Percentiles rank a stretch among this genome's conserved stretches.
These are phyloP conservation scores for Zaprionus camerounensis DNA, from an alignment of 1,140 invertebrate genomes.

Conservation along the genomic window DNA sequence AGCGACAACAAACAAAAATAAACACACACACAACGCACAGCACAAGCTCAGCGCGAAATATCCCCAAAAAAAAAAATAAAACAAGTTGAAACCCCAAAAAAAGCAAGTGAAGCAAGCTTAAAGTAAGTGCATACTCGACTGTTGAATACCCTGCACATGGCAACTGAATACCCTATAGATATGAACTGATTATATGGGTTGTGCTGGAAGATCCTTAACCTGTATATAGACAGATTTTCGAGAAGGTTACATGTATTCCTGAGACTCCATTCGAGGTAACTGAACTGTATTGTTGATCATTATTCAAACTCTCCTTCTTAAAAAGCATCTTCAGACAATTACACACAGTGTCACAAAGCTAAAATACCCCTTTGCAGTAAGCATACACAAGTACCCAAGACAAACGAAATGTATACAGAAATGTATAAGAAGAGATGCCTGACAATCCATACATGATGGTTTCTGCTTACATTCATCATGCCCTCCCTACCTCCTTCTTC, in stretches of 20 bases:
- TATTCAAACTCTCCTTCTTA: too few relatives aligned
- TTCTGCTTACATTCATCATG: not conserved
- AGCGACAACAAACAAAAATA: conserved; percentile 29
- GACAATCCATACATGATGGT: conserved; percentile 39
- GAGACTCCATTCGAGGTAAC: too few relatives aligned
- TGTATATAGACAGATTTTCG: too few relatives aligned
- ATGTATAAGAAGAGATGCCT: conserved; percentile 1
- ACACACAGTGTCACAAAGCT: too few relatives aligned
- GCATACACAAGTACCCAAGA: too few relatives aligned
- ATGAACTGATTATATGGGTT: too few relatives aligned
- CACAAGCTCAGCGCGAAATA: conserved; percentile 2
- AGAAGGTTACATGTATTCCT: too few relatives aligned
- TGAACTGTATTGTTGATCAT: too few relatives aligned
- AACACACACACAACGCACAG: conserved; percentile 22
- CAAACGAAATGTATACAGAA: conserved; percentile 1
- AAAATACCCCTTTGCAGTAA: too few relatives aligned
- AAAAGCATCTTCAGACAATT: too few relatives aligned
- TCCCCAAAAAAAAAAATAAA: not conserved
- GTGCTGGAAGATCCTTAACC: too few relatives aligned
- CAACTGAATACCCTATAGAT: not conserved
- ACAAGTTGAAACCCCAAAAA: conserved; percentile 12
- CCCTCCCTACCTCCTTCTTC: not conserved
- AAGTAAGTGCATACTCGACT: not conserved
- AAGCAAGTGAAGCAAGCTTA: not conserved
- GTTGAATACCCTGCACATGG: not conserved